Conservation (phyloP, 2,888 invertebrate species). For the Bombylius discolor region DNA sequence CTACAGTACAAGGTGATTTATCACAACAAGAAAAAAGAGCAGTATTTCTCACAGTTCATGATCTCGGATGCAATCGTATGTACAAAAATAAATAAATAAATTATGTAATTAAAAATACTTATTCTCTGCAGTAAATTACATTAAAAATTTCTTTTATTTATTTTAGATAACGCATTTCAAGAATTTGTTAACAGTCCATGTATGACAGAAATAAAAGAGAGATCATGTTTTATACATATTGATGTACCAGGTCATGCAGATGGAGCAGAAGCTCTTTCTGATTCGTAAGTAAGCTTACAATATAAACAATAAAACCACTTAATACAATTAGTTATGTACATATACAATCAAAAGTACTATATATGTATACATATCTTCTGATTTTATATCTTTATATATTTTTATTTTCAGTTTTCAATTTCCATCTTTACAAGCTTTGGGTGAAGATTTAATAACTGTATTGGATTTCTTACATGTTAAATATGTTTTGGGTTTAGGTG, state of each 20-base stretch:
- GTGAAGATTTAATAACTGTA: conserved; percentile 68
- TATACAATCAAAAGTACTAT: not conserved
- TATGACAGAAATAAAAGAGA: conserved; percentile 72
- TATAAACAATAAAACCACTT: not conserved
- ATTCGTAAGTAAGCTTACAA: conserved; percentile 45
- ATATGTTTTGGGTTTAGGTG: conserved; percentile 73
- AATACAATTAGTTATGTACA: not conserved
- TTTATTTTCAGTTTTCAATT: conserved; percentile 51
- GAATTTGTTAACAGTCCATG: conserved; percentile 70
- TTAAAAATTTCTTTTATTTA: conserved; percentile 5
- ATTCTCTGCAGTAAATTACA: no score
- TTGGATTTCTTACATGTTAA: conserved; percentile 71
- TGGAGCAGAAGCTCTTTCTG: conserved; percentile 58
- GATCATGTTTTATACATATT: conserved; percentile 76
- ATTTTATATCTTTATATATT: not conserved
- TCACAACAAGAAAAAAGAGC: conserved; percentile 68
- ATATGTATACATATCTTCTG: not conserved
- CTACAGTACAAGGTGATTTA: conserved; percentile 71
- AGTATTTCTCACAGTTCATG: conserved; percentile 78
- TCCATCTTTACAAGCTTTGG: conserved; percentile 67
- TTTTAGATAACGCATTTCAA: conserved; percentile 64
- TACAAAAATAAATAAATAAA: conserved; percentile 10
- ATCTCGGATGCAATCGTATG: conserved; percentile 73
- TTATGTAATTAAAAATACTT: not conserved
- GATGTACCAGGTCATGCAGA: conserved; percentile 81